A percentile compares a stretch with the other conserved stretches of the same genome.
phyloP scores from a whole-genome alignment of 2,797 vertebrate genomes.

The Spea hammondii region DNA sequence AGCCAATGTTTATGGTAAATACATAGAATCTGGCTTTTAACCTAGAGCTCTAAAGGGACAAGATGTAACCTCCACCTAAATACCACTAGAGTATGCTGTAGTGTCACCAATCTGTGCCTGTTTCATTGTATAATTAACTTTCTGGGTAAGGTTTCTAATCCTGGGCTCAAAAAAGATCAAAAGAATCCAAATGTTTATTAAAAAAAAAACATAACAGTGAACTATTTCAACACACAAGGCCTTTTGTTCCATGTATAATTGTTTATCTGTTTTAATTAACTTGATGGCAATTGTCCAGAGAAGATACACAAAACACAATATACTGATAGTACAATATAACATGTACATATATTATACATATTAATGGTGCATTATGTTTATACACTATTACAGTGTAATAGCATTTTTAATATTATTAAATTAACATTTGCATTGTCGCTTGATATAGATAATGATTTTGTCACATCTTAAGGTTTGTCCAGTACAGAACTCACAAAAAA shows the following conservation, averaged over 20 bases:
- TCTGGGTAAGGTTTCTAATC: slow-evolving; percentile 39
- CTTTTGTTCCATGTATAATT: slow-evolving; percentile 37
- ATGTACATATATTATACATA: too few species aligned
- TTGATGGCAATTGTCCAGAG: slow-evolving; percentile 19
- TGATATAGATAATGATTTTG: too few species aligned
- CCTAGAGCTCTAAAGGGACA: background rate
- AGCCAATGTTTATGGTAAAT: background rate
- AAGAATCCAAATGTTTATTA: slow-evolving; percentile 42
- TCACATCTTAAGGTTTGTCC: too few species aligned
- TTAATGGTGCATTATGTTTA: too few species aligned
- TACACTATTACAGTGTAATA: too few species aligned
- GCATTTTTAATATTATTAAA: too few species aligned
- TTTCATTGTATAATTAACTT: slow-evolving; percentile 48
- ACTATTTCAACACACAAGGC: slow-evolving; percentile 29
- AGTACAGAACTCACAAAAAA: too few species aligned
- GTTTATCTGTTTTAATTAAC: slow-evolving; percentile 38
- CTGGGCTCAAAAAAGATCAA: slow-evolving; percentile 39
- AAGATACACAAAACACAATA: slow-evolving; percentile 17
- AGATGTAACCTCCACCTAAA: slow-evolving; percentile 52
- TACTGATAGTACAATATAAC: too few species aligned
- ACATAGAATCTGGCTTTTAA: background rate
- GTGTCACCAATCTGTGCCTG: slow-evolving; percentile 51
- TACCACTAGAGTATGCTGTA: slow-evolving; percentile 72
- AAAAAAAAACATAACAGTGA: slow-evolving; percentile 16
- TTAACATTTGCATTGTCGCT: too few species aligned